Evolutionary conservation across 2,113 vertebrate species (phyloP).

Genomic region (Bettongia penicillata): DNA sequence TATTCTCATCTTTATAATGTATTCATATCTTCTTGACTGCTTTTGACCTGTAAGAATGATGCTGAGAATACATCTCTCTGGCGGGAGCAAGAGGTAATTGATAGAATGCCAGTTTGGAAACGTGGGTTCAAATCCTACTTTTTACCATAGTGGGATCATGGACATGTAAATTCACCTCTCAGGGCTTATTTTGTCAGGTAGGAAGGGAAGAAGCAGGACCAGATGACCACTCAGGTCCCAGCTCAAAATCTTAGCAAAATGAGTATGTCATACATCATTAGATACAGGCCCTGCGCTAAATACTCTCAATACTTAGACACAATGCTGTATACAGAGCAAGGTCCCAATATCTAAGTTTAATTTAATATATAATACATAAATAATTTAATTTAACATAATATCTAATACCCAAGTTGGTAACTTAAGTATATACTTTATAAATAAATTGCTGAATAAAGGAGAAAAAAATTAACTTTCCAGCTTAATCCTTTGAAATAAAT

Average conservation of each 20-base stretch:
- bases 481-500: background rate
- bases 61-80: background rate
- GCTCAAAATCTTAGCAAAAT: background rate
- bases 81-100: background rate
- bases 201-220: background rate
- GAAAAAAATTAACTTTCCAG: background rate
- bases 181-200: background rate
- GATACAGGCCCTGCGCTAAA: background rate
- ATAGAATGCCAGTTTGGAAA: background rate
- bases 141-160: background rate
- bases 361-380: too few species aligned
- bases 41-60: background rate
- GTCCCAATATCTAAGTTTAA: background rate
- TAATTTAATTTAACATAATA: background rate
- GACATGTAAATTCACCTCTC: background rate
- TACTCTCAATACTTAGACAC: background rate
- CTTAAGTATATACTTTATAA: background rate
- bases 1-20: background rate
- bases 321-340: background rate
- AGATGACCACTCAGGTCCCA: too few species aligned
- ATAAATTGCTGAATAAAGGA: background rate
- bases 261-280: background rate
- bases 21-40: background rate
- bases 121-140: background rate
- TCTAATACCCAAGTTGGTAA: background rate